Evolutionary conservation across 1,140 invertebrate genomes (phyloP), one percentile per base, ranked within the genome.

Genomic region (Pomacea maculata): DNA sequence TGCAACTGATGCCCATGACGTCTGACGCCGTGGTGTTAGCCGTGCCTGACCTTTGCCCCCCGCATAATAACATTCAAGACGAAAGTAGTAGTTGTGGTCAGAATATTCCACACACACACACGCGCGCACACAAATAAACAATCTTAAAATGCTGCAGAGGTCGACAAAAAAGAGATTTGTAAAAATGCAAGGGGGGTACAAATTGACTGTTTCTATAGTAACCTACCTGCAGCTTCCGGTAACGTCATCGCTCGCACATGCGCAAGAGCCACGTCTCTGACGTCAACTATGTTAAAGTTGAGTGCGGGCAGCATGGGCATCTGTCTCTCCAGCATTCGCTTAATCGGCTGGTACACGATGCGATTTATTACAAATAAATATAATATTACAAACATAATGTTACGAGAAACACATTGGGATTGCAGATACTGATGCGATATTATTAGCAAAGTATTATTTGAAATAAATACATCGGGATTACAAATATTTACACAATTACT

Each of bases 191-290:
- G 25, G 14, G 25, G 0, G 14, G 6, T 3, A 17, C 11, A 6
- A 3, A 4, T 15, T 8, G 34, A 73, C 34, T 54, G 8, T 73
- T 73, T 2, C 25, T 34, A 17, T 19, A 14, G 17, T n/a, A 25
- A 63, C 79, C n/a, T 72, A 87, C 93, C 93, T 76, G 91, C 92
- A 52, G 93, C 92, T 80, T 93, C 92, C 21, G 91, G 87, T 19
- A 89, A 80, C 9, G 89, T 91, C 90, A 94, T 92, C 17, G 93
- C 93, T 84, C 91, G 90, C 74, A 94, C 86, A 84, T 94, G 93
- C 19, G 93, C 93, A 54, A 83, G 67, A 11, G 93, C 93, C 14
- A 94, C 93, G 87, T 94, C 93, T 63, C 93, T 88, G 10, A 94
- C 93, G 86, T 94, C 93, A 78, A 92, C 92, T 29, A 93, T 81